Percentiles rank a stretch among this genome's conserved stretches.
These are phyloP conservation scores for Pachypanchax playfairii DNA, from an alignment of 2,113 vertebrate species.

Conservation along the genomic window DNA sequence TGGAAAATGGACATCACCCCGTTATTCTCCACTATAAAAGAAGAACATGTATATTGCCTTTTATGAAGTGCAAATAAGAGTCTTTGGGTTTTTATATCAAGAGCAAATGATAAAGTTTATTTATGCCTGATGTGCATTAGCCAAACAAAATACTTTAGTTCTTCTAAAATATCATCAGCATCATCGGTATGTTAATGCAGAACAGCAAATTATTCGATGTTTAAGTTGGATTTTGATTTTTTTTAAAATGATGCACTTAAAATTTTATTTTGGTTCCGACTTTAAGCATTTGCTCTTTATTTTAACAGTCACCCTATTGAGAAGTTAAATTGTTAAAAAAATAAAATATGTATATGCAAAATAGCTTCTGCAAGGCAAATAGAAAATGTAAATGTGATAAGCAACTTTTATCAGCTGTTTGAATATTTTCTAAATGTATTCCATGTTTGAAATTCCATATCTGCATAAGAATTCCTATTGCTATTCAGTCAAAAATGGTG, in stretches of 20 bases:
- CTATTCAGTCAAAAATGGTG: slow-evolving; percentile 41
- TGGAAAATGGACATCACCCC: slow-evolving; percentile 12
- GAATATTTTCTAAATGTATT: slow-evolving; percentile 25
- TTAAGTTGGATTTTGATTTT: slow-evolving; percentile 24
- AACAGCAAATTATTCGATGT: slow-evolving; percentile 22
- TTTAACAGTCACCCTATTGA: slow-evolving; percentile 34
- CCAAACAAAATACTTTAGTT: too few relatives aligned
- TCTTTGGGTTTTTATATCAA: slow-evolving; percentile 74
- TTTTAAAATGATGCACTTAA: slow-evolving; percentile 3
- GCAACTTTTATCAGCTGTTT: slow-evolving; percentile 15
- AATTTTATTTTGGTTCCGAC: slow-evolving; percentile 11
- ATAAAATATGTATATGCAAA: slow-evolving; percentile 20
- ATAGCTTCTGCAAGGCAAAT: slow-evolving; percentile 42
- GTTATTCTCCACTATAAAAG: slow-evolving; percentile 21
- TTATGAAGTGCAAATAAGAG: slow-evolving; percentile 56
- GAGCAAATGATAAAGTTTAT: slow-evolving; percentile 20
- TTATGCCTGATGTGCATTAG: slow-evolving; percentile 30
- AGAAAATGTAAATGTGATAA: slow-evolving; percentile 32
- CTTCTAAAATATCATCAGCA: slow-evolving; percentile 31
- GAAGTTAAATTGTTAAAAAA: slow-evolving; percentile 21
- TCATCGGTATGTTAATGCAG: slow-evolving; percentile 52
- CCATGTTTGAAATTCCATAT: slow-evolving; percentile 4
- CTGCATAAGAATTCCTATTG: slow-evolving; percentile 40
- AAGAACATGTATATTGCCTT: slow-evolving; percentile 43
- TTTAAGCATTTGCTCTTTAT: slow-evolving; percentile 14